Base-by-base conservation (phyloP, 2,797 vertebrate species). In the Iguana delicatissima region DNA sequence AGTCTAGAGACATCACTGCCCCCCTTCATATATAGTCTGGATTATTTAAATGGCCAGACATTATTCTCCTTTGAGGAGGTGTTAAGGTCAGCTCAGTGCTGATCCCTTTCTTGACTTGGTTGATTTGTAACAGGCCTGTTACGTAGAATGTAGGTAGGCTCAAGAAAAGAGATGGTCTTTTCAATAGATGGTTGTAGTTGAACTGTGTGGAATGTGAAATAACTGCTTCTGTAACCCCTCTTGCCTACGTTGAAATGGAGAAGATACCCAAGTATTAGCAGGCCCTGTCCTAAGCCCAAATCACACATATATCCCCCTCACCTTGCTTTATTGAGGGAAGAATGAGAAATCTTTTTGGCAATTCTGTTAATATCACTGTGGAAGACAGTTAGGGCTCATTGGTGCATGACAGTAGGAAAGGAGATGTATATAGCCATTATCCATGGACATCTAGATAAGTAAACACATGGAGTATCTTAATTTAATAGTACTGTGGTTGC, bases 71-170 rank as follows among this genome's bases (percentile, higher is more conserved):
- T 77, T 76, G 46, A 55, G 80, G n/a, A 69, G 62, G 13, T 14
- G 29, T 46, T 52, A 74, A 12, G 38, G 26, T 22, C 42, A 83
- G 52, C 26, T 57, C 64, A 81, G 46, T 91, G n/a, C 87, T 84
- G 89, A 94, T 16, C 59, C 89, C 80, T 94, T 93, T 90, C 91
- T 93, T 94, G 91, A 57, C n/a, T n/a, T n/a, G n/a, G 81, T 86
- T 92, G 89, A 50, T 9, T 46, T 26, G 76, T 50, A 50, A 10
- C 86, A 90, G n/a, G 24, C 83, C 93, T 52, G 77, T 84, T 80
- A 77, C 20, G 80, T n/a, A 20, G 16, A 77, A 29, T 86, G 32
- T 81, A 87, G 57, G 1, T 69, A 13, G 13, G 26, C 32, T 50
- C 24, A 42, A 18, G 74, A 88, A 14, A 86, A 13, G 76, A 88